Evolutionary conservation across 2,888 invertebrate species (phyloP), one percentile per base, ranked within the genome.

Genomic region (Cremastinae sp.): DNA sequence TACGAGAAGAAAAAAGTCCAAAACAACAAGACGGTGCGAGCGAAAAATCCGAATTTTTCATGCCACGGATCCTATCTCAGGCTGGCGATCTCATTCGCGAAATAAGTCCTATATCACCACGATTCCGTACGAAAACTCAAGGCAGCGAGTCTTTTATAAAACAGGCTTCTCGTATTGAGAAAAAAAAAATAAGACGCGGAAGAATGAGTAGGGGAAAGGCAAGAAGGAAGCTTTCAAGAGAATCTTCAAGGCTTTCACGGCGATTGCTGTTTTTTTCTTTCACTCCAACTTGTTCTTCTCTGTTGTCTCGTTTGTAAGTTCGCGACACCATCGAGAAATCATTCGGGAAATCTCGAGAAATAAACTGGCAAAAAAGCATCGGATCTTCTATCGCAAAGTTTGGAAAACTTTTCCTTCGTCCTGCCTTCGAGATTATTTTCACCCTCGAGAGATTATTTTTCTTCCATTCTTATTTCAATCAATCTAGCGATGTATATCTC

Each of bases 241-340:
- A 37, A 73, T 76, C 73, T 76, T 73, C 51, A 59, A 79, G 71
- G 84, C 85, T 85, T 86, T 85, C 82, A 86, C 85, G 82, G 79
- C 82, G 86, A 86, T 85, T 80, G 81, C 79, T 28, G 28, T 28
- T 28, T 28, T 28, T 28, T 28, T 28, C 28, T 28, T 28, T 5
- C 2, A 28, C 28, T 28, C 5, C 28, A 28, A 28, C 28, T 28
- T 28, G 28, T 84, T 83, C 82, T 81, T 82, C 76, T 80, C 78
- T 28, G 28, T 28, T 28, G 28, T 28, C 28, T 81, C 83, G 84
- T 84, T 85, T 83, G 84, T 83, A 82, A 83, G 82, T 77, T 28
- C 61, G 22, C 65, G 55, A 69, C 72, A 78, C 72, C 74, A 59
- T 64, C 55, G 74, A 69, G 77, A 77, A 76, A 78, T 75, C 76